Evolutionary conservation across 2,888 invertebrate species (phyloP).

Genomic region (Drosophila atroscutellata): DNA sequence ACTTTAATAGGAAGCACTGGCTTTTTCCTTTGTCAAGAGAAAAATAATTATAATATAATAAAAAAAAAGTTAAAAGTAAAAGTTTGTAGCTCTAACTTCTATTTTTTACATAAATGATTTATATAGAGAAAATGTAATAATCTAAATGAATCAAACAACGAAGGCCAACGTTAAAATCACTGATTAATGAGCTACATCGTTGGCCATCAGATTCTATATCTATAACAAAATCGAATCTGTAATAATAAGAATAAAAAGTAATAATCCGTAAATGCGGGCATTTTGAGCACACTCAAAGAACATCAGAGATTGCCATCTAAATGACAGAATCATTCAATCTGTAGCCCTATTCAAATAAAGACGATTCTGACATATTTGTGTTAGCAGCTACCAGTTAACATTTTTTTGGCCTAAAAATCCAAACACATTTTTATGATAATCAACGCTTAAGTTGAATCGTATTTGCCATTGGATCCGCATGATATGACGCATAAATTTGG

Average conservation of each 20-base stretch:
- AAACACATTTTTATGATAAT: conserved; percentile 41
- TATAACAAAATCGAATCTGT: background rate
- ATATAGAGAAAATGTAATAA: background rate
- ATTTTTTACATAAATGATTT: background rate
- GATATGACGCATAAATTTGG: conserved; percentile 75
- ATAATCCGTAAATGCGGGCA: background rate
- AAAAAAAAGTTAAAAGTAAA: background rate
- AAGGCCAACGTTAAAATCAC: rapidly evolving
- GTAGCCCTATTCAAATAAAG: conserved; percentile 16
- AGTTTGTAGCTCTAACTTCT: background rate
- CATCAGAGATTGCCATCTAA: conserved; percentile 36
- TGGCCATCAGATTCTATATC: background rate
- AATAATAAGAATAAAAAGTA: too few relatives aligned
- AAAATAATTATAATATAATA: background rate
- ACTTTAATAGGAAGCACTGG: background rate
- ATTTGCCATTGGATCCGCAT: conserved; percentile 53
- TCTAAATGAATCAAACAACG: background rate
- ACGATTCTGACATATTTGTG: conserved; percentile 16
- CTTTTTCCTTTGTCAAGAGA: background rate
- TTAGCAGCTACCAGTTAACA: conserved; percentile 33
- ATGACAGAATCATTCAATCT: conserved; percentile 1
- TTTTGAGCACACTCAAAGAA: background rate
- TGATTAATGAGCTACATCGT: background rate
- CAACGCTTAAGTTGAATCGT: conserved; percentile 39
- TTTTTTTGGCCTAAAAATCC: conserved; percentile 18